Conservation (phyloP, 37 sponge, comb jelly and placozoan species). For the Tethya wilhelma region DNA sequence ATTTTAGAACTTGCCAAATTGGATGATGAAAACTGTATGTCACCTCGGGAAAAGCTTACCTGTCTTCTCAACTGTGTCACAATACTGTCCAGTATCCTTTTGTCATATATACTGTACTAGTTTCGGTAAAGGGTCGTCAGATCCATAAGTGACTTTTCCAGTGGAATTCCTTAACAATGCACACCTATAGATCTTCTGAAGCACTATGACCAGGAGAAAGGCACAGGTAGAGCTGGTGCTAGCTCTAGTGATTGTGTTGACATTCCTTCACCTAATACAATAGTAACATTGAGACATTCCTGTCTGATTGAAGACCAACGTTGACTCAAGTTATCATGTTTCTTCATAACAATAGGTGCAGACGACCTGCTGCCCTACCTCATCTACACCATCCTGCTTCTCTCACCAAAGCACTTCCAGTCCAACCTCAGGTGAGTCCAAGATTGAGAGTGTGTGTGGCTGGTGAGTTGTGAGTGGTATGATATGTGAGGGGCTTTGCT, state of each 20-base stretch:
- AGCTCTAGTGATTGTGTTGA: background rate
- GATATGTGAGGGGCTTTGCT: too few species aligned
- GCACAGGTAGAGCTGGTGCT: conserved; percentile 35
- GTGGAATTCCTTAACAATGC: conserved; percentile 11
- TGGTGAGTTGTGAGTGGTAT: background rate
- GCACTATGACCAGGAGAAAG: conserved; percentile 26
- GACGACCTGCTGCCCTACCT: conserved; percentile 73
- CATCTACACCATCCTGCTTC: conserved; percentile 55
- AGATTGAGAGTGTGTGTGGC: background rate
- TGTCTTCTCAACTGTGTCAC: conserved; percentile 70
- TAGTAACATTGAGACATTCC: background rate
- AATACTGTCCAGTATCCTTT: conserved; percentile 72
- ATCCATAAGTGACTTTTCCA: background rate
- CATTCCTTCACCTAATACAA: background rate
- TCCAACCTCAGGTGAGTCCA: conserved; percentile 66
- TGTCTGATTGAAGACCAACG: background rate
- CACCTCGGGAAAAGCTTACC: conserved; percentile 65
- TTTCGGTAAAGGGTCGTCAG: conserved; percentile 5
- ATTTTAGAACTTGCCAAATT: conserved; percentile 28
- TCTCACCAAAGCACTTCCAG: conserved; percentile 70
- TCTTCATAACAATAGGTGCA: conserved; percentile 37
- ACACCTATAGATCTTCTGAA: conserved; percentile 39
- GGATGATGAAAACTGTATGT: conserved; percentile 28
- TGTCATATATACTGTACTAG: background rate
- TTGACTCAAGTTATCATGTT: background rate